phyloP scores from a whole-genome alignment of 2,797 vertebrate species.

The Sebastes trivittatus region DNA sequence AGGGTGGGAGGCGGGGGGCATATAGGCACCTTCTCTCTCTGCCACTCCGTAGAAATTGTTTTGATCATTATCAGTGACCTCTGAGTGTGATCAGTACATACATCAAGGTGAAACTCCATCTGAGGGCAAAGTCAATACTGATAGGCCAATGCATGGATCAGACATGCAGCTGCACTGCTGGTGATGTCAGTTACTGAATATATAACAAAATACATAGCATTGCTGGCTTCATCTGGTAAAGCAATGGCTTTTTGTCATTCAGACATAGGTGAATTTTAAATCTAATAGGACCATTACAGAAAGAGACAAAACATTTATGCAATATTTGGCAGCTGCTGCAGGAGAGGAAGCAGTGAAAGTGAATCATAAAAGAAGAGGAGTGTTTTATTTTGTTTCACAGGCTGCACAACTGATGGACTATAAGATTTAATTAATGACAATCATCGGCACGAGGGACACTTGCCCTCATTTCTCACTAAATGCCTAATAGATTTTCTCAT shows the following conservation, averaged over 20 bases:
- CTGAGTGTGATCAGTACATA: slow-evolving; percentile 36
- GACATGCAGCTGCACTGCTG: neutral
- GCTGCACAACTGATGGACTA: neutral
- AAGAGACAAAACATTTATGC: neutral
- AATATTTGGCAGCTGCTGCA: neutral
- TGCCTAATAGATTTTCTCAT: neutral
- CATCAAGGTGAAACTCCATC: slow-evolving; percentile 61
- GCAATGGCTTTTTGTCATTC: neutral
- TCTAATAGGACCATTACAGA: neutral
- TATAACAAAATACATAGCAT: neutral
- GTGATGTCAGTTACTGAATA: neutral
- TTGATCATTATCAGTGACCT: slow-evolving; percentile 71
- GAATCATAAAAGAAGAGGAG: neutral
- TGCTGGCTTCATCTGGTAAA: neutral
- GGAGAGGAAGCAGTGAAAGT: neutral
- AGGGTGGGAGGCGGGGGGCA: neutral
- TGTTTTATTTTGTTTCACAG: neutral
- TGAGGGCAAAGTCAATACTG: slow-evolving; percentile 15
- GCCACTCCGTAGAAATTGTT: slow-evolving; percentile 42
- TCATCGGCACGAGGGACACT: neutral
- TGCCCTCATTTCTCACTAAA: neutral
- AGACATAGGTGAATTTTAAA: neutral
- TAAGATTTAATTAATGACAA: neutral
- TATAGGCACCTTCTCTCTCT: slow-evolving; percentile 20
- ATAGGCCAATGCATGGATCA: neutral